Evolutionary conservation across 2,797 vertebrate genomes (phyloP).

Genomic region (Cephalopachus bancanus): DNA sequence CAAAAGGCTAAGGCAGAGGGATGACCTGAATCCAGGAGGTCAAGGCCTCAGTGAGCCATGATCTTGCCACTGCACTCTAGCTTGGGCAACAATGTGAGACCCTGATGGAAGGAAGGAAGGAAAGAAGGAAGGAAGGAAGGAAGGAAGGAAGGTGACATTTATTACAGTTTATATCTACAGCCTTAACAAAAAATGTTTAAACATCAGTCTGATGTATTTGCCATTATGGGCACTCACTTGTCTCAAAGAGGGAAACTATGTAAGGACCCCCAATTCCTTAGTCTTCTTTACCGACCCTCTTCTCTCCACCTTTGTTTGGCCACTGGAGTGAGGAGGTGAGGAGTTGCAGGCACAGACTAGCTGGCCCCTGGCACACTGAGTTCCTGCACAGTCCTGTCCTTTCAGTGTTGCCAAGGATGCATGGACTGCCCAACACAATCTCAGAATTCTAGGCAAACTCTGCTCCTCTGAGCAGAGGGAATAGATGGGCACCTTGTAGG

Average conservation of each 20-base stretch:
- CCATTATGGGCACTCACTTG: not conserved
- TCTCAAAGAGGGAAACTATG: not conserved
- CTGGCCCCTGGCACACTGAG: not conserved
- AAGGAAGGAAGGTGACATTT: too few species aligned
- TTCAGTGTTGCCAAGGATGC: not conserved
- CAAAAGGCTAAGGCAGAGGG: not conserved
- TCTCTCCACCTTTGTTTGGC: not conserved
- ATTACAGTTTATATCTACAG: not conserved
- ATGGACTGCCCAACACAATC: too few species aligned
- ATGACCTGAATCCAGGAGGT: not conserved
- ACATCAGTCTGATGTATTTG: not conserved
- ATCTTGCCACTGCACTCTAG: not conserved
- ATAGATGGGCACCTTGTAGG: not conserved
- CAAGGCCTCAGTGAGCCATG: not conserved
- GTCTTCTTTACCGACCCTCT: not conserved
- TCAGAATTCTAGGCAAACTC: not conserved
- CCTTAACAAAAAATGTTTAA: not conserved
- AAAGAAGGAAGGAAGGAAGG: too few species aligned
- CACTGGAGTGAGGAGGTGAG: not conserved
- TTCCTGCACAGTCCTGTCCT: not conserved
- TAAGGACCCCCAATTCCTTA: not conserved
- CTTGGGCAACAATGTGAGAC: not conserved
- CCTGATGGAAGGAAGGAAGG: too few species aligned
- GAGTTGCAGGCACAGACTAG: accelerated
- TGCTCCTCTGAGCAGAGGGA: not conserved